Evolutionary conservation across 2,888 invertebrate genomes (phyloP), one percentile per base, ranked within the genome.

Genomic region (Tachina fera): DNA sequence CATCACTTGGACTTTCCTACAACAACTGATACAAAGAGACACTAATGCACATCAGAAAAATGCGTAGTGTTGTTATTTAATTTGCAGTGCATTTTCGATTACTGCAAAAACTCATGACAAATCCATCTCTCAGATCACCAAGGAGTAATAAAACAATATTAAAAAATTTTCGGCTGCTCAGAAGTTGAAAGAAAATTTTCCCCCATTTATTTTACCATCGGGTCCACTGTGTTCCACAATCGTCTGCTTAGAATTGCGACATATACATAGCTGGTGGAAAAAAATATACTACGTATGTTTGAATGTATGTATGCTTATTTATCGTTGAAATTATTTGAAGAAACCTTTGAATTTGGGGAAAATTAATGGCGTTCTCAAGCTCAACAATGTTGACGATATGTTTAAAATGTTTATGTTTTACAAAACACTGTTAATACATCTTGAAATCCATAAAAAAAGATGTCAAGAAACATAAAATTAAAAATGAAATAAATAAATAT

Each of bases 331-430:
- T 22, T n/a, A 3, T 45, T 16, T 16, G 16, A 60, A 45, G 58
- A 78, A 74, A 75, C 61, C 74, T 82, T 85, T 71, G 63, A 75
- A 14, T 45, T 71, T 61, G 19, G 13, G 9, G 9, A 63, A 53
- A 65, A 79, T 82, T 79, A 82, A 86, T 82, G 78, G 75, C 78
- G 47, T 76, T 77, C 76, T 41, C 65, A 58, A 75, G 71, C 79
- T 70, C 51, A 76, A 79, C 82, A 79, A 70, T 76, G 79, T 79
- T 83, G 79, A 79, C 65, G 79, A 86, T 71, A 83, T 79, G 60
- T 83, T 61, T 74, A 68, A 81, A 63, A 74, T 63, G 75, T 78
- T 77, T 77, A 63, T 74, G 13, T 41, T 41, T 31, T 51, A 70
- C 47, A 56, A 58, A 70, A 14, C 5, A 13, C n/a, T 49, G 22